A percentile compares a stretch with the other conserved stretches of the same genome.
Conservation (phyloP, 2,888 invertebrate genomes). For the Drosophila sordidula region DNA sequence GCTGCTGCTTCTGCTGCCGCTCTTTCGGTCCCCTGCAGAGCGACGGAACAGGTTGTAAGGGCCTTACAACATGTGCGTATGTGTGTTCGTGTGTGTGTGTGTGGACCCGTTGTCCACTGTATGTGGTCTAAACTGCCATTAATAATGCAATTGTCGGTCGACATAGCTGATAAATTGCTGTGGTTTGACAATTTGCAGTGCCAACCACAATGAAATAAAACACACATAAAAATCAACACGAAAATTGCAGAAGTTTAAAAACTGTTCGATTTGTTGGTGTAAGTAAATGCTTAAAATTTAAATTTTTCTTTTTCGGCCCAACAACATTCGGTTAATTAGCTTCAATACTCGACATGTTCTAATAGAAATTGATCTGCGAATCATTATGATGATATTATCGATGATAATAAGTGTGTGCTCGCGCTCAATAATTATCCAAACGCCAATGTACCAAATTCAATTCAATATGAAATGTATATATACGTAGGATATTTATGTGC, state of each 20-base stretch:
- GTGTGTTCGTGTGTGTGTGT: constrained; percentile 13
- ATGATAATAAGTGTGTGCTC: constrained; percentile 8
- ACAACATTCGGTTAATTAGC: constrained; percentile 39
- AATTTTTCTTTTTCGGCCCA: constrained; percentile 9
- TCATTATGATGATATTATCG: constrained; percentile 11
- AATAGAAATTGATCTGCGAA: constrained; percentile 39
- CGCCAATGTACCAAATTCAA: constrained; percentile 63
- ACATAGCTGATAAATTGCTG: constrained; percentile 68
- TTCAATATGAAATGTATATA: constrained; percentile 35
- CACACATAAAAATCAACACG: constrained; percentile 10
- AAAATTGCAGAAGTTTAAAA: constrained; percentile 5
- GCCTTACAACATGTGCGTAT: constrained; percentile 17
- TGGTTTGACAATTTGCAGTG: constrained; percentile 66
- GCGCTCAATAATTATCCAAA: constrained; percentile 52
- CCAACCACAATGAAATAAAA: constrained; percentile 53
- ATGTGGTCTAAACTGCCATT: constrained; percentile 67
- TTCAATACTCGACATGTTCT: constrained; percentile 13
- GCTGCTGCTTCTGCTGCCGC: background rate
- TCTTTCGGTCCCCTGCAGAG: background rate
- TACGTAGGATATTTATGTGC: constrained; percentile 52
- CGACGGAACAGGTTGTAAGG: constrained; percentile 29
- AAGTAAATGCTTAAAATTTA: constrained; percentile 14
- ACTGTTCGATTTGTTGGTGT: constrained; percentile 14
- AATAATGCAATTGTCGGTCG: constrained; percentile 70
- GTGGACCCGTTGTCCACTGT: constrained; percentile 34